These are phyloP conservation scores for Phrynocephalus forsythii DNA, from an alignment of 2,797 vertebrate species.

Conservation along the genomic window DNA sequence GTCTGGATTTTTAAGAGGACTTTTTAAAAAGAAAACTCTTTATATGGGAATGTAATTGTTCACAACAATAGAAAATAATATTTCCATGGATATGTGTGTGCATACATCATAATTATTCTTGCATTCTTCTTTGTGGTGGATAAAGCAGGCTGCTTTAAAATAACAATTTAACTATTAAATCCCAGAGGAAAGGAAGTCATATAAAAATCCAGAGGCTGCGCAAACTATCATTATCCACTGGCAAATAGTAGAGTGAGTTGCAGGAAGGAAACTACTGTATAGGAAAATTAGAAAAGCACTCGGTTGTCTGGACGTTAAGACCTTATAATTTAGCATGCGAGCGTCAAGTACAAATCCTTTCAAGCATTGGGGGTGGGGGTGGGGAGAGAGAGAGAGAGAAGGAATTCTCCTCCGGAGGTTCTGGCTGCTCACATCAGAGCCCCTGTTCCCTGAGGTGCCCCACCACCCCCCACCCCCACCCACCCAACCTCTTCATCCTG, in stretches of 20 bases:
- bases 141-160: neutral
- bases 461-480: too few species aligned
- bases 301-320: neutral
- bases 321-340: neutral
- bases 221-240: neutral
- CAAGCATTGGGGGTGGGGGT: too few species aligned
- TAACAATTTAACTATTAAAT: neutral
- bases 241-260: neutral
- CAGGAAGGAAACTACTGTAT: too few species aligned
- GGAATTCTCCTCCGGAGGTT: neutral
- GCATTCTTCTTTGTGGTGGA: neutral
- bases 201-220: neutral
- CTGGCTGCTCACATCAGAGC: neutral
- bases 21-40: neutral
- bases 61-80: neutral
- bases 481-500: neutral
- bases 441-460: neutral
- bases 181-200: constrained; percentile 1
- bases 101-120: neutral
- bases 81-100: neutral
- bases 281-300: neutral
- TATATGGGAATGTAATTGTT: neutral
- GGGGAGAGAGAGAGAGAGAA: neutral
- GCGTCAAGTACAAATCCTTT: neutral
- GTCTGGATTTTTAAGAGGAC: neutral